Conservation (phyloP, 2,113 vertebrate genomes). For the Apistogramma diplotaenia region DNA sequence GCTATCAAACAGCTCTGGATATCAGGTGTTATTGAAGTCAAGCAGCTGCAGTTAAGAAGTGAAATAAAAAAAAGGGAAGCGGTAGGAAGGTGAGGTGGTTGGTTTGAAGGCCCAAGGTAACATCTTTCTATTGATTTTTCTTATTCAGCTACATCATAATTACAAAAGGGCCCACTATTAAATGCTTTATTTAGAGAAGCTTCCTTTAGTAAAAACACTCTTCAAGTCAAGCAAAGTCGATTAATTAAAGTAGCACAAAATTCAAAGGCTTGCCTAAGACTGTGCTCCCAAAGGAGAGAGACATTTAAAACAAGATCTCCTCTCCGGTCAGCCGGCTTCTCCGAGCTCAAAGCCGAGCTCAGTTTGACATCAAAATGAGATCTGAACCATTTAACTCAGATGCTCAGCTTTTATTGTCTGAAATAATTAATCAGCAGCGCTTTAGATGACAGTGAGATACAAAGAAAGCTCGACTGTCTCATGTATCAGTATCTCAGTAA, state of each 20-base stretch:
- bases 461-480: not conserved
- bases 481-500: not conserved
- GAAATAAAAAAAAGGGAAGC: not conserved
- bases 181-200: not conserved
- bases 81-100: not conserved
- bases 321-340: not conserved
- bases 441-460: not conserved
- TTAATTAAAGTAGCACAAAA: not conserved
- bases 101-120: not conserved
- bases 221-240: not conserved
- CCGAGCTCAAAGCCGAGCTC: too few relatives aligned
- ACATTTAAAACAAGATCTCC: not conserved
- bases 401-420: not conserved
- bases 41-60: conserved; percentile 1
- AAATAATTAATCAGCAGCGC: not conserved
- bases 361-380: not conserved
- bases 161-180: not conserved
- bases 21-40: not conserved
- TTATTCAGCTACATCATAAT: not conserved
- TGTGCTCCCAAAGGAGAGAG: not conserved
- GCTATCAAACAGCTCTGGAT: not conserved
- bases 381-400: not conserved
- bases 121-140: accelerated
- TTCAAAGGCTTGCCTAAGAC: not conserved
- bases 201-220: not conserved